Evolutionary conservation across 2,888 invertebrate species (phyloP), one percentile per base, ranked within the genome.

Genomic region (Melinaea menophilus): DNA sequence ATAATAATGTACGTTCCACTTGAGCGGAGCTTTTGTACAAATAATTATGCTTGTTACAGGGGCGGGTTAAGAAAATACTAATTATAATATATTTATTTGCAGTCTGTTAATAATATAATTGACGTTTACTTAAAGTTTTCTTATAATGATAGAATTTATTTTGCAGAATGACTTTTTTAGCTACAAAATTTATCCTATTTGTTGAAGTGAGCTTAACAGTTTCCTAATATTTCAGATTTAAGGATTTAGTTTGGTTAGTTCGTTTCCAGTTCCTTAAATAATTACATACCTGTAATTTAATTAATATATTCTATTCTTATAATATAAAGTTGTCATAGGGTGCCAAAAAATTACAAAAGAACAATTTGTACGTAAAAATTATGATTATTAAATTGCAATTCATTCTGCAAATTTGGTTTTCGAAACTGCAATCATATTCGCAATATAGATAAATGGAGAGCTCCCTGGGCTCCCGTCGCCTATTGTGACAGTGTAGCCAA

Each of bases 1-100:
- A 59, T 63, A 59, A 58, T 62, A 62, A 58, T 62, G 58, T 54
- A 22, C 34, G 54, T 59, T 56, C 56, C 56, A 57, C 57, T 58
- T 9, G 56, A 55, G 22, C 57, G 37, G n/a, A 67, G 66, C 68
- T 64, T 65, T 69, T 68, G 65, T 67, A 65, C 69, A 72, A 75
- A 77, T 75, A 75, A 75, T 71, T 65, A 69, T 66, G 70, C 70
- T 71, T 66, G 71, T 73, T 75, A 68, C 72, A 64, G 69, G 69
- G 73, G 71, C 71, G 69, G 65, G 69, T 72, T 72, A 63, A 58
- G 60, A 63, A 61, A 47, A 22, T n/a, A 9, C 5, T 45, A 45
- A 45, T 9, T 46, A 12, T n/a, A 46, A 46, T 46, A 3, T 46
- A 46, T 46, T 48, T 48, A 13, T 2, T 9, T 47, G n/a, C 11